Conservation (phyloP, 2,888 invertebrate genomes). For the Timandra comae region DNA sequence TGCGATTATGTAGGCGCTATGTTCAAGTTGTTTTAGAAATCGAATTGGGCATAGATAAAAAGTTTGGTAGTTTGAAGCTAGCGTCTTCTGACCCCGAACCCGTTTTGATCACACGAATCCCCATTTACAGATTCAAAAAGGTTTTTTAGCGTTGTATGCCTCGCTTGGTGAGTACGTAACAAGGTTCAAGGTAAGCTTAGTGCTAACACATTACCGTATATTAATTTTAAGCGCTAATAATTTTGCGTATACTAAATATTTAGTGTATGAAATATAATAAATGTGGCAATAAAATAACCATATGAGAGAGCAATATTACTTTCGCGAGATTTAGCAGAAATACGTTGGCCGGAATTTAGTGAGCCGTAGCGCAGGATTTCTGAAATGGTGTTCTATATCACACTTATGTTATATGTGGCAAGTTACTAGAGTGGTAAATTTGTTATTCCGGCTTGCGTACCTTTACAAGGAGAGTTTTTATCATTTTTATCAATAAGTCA, state of each 20-base stretch:
- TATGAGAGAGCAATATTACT: slow-evolving; percentile 23
- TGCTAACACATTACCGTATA: slow-evolving; percentile 8
- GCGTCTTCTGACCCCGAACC: slow-evolving; percentile 60
- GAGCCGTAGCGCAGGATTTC: slow-evolving; percentile 28
- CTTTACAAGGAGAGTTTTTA: slow-evolving; percentile 3
- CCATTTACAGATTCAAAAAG: slow-evolving; percentile 42
- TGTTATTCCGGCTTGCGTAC: slow-evolving; percentile 20
- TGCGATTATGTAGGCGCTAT: slow-evolving; percentile 72
- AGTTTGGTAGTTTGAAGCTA: slow-evolving; percentile 71
- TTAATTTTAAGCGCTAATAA: slow-evolving; percentile 6
- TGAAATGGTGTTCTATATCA: slow-evolving; percentile 27
- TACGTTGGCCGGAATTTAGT: slow-evolving; percentile 31
- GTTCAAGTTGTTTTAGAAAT: slow-evolving; percentile 66
- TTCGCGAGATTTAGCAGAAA: slow-evolving; percentile 32
- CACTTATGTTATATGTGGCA: slow-evolving; percentile 17
- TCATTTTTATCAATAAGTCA: slow-evolving; percentile 2
- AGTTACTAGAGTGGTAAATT: slow-evolving; percentile 18
- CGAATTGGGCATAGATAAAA: slow-evolving; percentile 63
- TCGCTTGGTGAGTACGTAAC: slow-evolving; percentile 43
- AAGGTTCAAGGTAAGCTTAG: slow-evolving; percentile 31
- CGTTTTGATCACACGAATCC: slow-evolving; percentile 51
- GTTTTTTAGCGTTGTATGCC: slow-evolving; percentile 36
- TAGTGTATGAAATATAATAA: slow-evolving; percentile 13
- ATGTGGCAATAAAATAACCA: slow-evolving; percentile 25
- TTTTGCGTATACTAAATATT: slow-evolving; percentile 10